Base-by-base conservation (phyloP, 2,797 vertebrate species). In the Acipenser transmontanus region DNA sequence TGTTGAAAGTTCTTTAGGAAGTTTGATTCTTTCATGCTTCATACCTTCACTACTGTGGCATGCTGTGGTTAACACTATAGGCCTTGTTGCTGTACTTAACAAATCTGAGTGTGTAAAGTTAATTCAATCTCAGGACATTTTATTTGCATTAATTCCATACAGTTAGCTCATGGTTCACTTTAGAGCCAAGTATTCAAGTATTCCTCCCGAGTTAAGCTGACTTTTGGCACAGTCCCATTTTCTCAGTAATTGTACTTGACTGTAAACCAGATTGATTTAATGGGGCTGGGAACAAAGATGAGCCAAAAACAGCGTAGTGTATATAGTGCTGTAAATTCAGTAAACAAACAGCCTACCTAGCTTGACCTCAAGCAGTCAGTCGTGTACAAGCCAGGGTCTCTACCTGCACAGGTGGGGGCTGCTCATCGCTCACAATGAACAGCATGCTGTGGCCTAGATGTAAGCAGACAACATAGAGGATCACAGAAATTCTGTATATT, bases 171-270 rank as follows among this genome's bases (percentile, higher is more conserved):
- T 48, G 49, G 60, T 52, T 47, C 20, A 11, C 51, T 62, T 50
- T 17, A 14, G 48, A 49, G 9, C 61, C 13, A 4, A 34, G 50
- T 20, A 49, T 63, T 60, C 61, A 61, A 65, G 48, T 54, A 63
- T 63, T 50, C 14, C 69, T 12, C 47, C 50, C 4, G 20, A 48
- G 69, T 62, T 59, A 59, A 50, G 12, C 8, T 66, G 68, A 59
- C 51, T 60, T 47, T 60, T 66, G 64, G 68, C 68, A 7, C 11
- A 51, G 12, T 8, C 65, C 47, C 13, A 62, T 61, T 14, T 56
- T 52, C 65, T 50, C 61, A 61, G 61, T 66, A 51, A 62, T 63
- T 66, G 60, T 67, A 57, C 54, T 50, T 65, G 8, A 62, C 69
- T 59, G 61, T 65, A 34, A 64, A 59, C 52, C 54, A 63, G 51